These are phyloP conservation scores for Galago senegalensis DNA, from an alignment of 2,797 vertebrate species.

Conservation along the genomic window DNA sequence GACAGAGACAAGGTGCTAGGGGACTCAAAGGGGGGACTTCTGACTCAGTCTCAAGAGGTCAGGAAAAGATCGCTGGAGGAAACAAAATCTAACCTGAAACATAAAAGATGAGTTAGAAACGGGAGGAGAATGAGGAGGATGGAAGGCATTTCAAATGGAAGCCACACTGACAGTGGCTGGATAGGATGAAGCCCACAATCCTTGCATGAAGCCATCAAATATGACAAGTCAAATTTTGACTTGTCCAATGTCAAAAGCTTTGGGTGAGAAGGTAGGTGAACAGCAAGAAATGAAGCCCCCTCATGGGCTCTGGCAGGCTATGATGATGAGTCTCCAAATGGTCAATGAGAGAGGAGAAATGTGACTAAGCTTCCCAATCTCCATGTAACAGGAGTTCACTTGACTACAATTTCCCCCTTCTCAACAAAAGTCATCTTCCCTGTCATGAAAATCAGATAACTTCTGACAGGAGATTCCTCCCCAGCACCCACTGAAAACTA, in stretches of 20 bases:
- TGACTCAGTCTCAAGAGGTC: neutral
- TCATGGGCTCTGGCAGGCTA: neutral
- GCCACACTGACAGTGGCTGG: neutral
- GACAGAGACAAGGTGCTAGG: neutral
- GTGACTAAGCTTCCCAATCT: neutral
- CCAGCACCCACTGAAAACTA: neutral
- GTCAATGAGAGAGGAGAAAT: neutral
- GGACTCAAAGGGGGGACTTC: neutral
- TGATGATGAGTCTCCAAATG: neutral
- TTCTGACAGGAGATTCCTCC: neutral
- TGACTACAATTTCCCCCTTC: neutral
- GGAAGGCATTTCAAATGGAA: neutral
- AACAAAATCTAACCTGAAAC: neutral
- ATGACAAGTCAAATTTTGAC: too few species aligned
- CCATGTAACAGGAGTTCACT: neutral
- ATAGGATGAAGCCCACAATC: rapidly evolving
- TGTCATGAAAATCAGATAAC: constrained; percentile 30
- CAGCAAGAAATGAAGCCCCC: neutral
- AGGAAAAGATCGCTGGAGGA: neutral
- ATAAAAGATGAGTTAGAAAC: neutral
- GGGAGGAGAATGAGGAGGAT: neutral
- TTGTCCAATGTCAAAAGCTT: neutral
- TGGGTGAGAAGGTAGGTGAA: too few species aligned
- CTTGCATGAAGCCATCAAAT: rapidly evolving
- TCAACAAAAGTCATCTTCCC: neutral